A percentile compares a stretch with the other conserved stretches of the same genome.
Evolutionary conservation across 1,140 invertebrate genomes (phyloP).

Genomic region (Portunus trituberculatus): DNA sequence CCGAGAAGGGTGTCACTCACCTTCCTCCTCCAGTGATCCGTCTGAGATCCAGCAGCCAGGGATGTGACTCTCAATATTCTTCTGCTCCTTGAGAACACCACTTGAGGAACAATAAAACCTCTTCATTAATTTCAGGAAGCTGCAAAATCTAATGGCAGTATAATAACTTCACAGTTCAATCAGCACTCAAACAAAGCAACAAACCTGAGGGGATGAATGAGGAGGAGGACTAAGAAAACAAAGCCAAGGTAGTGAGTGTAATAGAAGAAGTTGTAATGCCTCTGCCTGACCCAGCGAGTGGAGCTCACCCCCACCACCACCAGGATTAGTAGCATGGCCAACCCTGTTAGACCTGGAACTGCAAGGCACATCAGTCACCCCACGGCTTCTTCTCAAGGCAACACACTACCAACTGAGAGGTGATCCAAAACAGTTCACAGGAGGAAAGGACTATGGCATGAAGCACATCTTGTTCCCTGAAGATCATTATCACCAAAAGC

Average conservation of each 20-base stretch:
- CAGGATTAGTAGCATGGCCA: constrained; percentile 45
- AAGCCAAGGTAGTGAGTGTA: constrained; percentile 66
- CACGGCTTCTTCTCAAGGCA: background rate
- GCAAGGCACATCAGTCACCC: background rate
- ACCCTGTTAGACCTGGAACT: constrained; percentile 64
- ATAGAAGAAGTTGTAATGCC: constrained; percentile 54
- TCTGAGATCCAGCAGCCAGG: constrained; percentile 49
- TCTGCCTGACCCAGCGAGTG: constrained; percentile 39
- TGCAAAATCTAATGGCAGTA: no score
- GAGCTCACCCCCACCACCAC: constrained; percentile 28
- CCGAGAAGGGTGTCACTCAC: background rate
- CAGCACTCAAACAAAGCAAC: background rate
- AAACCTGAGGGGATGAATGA: constrained; percentile 56
- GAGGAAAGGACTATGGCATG: no score
- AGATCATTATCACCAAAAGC: no score
- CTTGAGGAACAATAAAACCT: background rate
- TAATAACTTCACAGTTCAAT: background rate
- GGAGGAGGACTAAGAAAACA: constrained; percentile 42
- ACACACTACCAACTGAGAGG: no score
- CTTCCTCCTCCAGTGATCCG: background rate
- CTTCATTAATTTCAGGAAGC: background rate
- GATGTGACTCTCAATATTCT: constrained; percentile 55
- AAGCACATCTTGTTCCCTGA: no score
- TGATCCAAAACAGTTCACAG: no score
- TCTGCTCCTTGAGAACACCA: constrained; percentile 66